Base-by-base conservation (phyloP, 1,140 invertebrate genomes). In the Helicoverpa armigera region DNA sequence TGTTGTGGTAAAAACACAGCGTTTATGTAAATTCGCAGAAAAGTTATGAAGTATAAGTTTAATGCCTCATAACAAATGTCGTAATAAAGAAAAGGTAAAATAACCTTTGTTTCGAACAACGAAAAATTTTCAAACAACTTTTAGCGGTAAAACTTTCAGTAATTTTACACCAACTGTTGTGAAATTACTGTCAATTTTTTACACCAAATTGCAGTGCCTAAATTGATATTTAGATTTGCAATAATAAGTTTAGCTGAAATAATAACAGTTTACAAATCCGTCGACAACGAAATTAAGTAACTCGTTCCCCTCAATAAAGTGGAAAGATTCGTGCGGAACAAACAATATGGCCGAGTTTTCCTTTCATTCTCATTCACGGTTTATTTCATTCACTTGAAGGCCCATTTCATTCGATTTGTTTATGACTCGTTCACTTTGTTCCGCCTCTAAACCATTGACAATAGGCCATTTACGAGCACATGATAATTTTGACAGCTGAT, bases 301-400 rank as follows among this genome's bases (percentile, higher is more conserved):
- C 72, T 11, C 35, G 72, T 74, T 61, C 56, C 35, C 72, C 72
- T 60, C 56, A 58, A 74, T 60, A 60, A 60, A 60, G 35, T 74
- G 54, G 16, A 23, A 74, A 74, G 35, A 60, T 48, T 74, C 72
- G 54, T 63, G 73, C 73, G 73, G 73, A 76, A 76, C 73, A 75
- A 12, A n/a, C 73, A 51, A 50, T 61, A 63, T 11, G 54, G 16
- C 29, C 29, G 43, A 58, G 73, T 76, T 76, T 72, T 61, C 73
- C 73, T 76, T 76, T 76, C 73, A 31, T 76, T 63, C 69, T 54
- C 73, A 76, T 76, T 76, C 73, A 76, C 73, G 58, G 58, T 63
- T 61, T 63, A 76, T 63, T 76, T 76, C 73, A 76, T 76, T 76
- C 73, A 76, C 18, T 51, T 63, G 51, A 76, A 23, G 16, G 48